Evolutionary conservation across 2,888 invertebrate species (phyloP).

Genomic region (Drosophila sordidula): DNA sequence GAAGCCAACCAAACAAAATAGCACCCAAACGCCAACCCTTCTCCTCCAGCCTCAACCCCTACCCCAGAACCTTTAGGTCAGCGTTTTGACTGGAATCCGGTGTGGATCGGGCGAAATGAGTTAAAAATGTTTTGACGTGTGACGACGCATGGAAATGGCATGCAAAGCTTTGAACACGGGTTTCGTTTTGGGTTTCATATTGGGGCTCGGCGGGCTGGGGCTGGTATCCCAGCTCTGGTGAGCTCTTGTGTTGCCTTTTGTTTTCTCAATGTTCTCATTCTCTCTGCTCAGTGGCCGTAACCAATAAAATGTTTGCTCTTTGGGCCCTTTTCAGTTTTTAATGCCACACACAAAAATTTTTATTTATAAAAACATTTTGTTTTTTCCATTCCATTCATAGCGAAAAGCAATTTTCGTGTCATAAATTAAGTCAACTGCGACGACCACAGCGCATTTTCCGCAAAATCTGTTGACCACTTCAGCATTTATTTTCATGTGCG

Average conservation of each 20-base stretch:
- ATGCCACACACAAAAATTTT: slow-evolving; percentile 8
- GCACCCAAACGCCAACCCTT: slow-evolving; percentile 19
- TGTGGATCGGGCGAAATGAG: slow-evolving; percentile 33
- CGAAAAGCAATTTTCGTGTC: slow-evolving; percentile 41
- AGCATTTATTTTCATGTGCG: slow-evolving; percentile 18
- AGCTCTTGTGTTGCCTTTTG: slow-evolving; percentile 20
- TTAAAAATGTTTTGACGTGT: slow-evolving; percentile 58
- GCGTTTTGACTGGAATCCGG: slow-evolving; percentile 7
- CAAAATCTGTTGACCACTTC: neutral
- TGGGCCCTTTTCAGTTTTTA: slow-evolving; percentile 11
- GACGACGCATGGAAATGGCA: slow-evolving; percentile 52
- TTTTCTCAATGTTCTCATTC: slow-evolving; percentile 29
- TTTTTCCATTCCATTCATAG: slow-evolving; percentile 6
- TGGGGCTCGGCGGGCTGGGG: neutral
- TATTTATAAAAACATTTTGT: slow-evolving; percentile 14
- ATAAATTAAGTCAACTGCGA: slow-evolving; percentile 62
- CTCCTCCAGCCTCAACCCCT: neutral
- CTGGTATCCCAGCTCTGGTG: neutral
- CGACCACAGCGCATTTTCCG: slow-evolving; percentile 7
- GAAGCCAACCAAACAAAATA: slow-evolving; percentile 7
- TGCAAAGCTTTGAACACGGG: slow-evolving; percentile 34
- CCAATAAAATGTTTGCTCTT: slow-evolving; percentile 50
- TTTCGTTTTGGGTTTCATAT: slow-evolving; percentile 18
- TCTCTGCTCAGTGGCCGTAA: slow-evolving; percentile 47
- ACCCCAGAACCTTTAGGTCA: slow-evolving; percentile 10